Percentiles rank a stretch among this genome's conserved stretches.
These are phyloP conservation scores for Brachionichthys hirsutus DNA, from an alignment of 2,113 vertebrate species.

Conservation along the genomic window DNA sequence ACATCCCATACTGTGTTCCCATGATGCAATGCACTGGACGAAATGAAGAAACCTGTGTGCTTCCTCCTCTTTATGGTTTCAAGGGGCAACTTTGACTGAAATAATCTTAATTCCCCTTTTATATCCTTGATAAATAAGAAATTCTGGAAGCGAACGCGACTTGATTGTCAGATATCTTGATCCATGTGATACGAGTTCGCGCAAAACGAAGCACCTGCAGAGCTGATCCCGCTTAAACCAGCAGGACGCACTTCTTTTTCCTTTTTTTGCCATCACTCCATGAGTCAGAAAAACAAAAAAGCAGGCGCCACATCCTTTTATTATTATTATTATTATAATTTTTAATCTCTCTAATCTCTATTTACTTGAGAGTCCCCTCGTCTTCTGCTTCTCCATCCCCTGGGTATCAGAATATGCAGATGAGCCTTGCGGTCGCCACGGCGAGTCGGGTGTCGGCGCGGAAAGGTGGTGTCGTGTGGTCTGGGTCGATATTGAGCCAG, in stretches of 20 bases:
- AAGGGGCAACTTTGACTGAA: too few species aligned
- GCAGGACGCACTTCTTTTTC: slow-evolving; percentile 8
- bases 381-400: slow-evolving; percentile 36
- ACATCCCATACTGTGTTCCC: not conserved
- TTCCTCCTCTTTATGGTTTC: too few species aligned
- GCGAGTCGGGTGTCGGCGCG: slow-evolving; percentile 72
- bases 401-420: slow-evolving; percentile 76
- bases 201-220: slow-evolving; percentile 21
- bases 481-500: slow-evolving; percentile 70
- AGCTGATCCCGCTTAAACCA: slow-evolving; percentile 7
- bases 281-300: slow-evolving; percentile 23
- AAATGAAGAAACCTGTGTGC: too few species aligned
- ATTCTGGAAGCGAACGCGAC: too few species aligned
- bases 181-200: not conserved
- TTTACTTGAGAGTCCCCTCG: slow-evolving; percentile 5
- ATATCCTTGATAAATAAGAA: not conserved
- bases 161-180: not conserved
- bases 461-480: slow-evolving; percentile 54
- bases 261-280: slow-evolving; percentile 32
- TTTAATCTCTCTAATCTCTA: not conserved
- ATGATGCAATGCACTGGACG: too few species aligned
- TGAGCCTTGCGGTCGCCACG: slow-evolving; percentile 68
- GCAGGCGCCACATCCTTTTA: slow-evolving; percentile 3
- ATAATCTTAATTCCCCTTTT: too few species aligned
- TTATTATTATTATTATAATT: not conserved